Percentiles rank a stretch among this genome's conserved stretches.
Evolutionary conservation across 2,113 vertebrate genomes (phyloP).

Genomic region (Brevimyrus niger): DNA sequence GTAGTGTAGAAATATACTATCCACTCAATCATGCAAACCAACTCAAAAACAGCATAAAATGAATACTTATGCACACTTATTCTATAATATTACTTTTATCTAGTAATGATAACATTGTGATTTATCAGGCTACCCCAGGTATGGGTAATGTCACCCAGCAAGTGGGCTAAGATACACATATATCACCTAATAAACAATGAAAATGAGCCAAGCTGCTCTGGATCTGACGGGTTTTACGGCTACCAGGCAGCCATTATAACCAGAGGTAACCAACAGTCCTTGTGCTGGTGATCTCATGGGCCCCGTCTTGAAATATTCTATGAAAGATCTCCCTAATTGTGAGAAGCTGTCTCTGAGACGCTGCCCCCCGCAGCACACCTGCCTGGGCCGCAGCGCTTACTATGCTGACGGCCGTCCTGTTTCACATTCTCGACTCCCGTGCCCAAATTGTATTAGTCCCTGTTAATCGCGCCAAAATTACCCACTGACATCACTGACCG

Average conservation of each 20-base stretch:
- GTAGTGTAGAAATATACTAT: not conserved
- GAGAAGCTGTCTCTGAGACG: not conserved
- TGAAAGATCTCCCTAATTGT: not conserved
- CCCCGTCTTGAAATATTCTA: not conserved
- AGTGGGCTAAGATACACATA: not conserved
- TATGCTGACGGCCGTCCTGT: not conserved
- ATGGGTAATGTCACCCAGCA: not conserved
- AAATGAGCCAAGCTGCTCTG: not conserved
- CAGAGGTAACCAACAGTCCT: not conserved
- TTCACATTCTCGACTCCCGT: not conserved
- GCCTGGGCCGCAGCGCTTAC: not conserved
- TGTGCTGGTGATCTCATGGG: not conserved
- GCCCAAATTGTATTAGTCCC: not conserved
- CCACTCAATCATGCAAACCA: not conserved
- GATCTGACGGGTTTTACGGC: not conserved
- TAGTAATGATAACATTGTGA: not conserved
- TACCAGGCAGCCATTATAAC: not conserved
- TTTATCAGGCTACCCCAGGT: not conserved
- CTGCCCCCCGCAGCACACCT: not conserved
- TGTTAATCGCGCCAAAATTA: not conserved
- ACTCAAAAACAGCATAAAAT: not conserved
- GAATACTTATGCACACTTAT: not conserved
- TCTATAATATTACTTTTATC: not conserved
- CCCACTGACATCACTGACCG: not conserved
- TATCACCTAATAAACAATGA: not conserved